Evolutionary conservation across 1,140 invertebrate species (phyloP), one percentile per base, ranked within the genome.

Genomic region (Drosophila grimshawi): DNA sequence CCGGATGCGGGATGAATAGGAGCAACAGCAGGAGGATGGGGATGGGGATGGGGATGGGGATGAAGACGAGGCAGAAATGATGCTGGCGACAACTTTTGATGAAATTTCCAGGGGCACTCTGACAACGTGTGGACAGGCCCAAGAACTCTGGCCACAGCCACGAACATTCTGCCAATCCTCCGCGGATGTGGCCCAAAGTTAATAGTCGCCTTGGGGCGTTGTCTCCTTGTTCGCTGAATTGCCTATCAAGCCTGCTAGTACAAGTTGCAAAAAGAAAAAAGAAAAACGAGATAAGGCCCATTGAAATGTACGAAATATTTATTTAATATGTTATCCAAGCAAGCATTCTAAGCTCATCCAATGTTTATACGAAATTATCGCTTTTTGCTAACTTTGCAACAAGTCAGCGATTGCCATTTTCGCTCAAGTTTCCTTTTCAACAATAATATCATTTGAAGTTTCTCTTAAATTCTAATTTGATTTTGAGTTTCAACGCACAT

Each of bases 41-140:
- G 19, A 19, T 19, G 19, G 19, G 19, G 19, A 19, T 19, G 19
- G 19, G 19, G 19, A 19, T 19, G 19, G 19, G 19, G 19, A 19
- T 19, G 19, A 19, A 19, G 19, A 19, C 2, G 19, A 19, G 19
- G 19, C 19, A 1, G 66, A 78, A 61, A 52, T 63, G 69, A 53
- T 76, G 45, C 35, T 51, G 60, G 52, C 63, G 57, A 65, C 78
- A 81, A 81, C 68, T 86, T 78, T 81, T 85, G 81, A 85, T 86
- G 78, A 72, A 81, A 81, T 70, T 70, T 45, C 37, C 59, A 65
- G 56, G 48, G 37, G 11, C 33, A 27, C 43, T 35, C 62, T 45
- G 55, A 70, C 59, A 66, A 51, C 55, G 66, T 71, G 60, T 55
- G 62, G 27, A 51, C 57, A 51, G 19, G 19, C 19, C 19, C 19